Conservation (phyloP, 2,888 invertebrate species). For the Luperina nickerlii region DNA sequence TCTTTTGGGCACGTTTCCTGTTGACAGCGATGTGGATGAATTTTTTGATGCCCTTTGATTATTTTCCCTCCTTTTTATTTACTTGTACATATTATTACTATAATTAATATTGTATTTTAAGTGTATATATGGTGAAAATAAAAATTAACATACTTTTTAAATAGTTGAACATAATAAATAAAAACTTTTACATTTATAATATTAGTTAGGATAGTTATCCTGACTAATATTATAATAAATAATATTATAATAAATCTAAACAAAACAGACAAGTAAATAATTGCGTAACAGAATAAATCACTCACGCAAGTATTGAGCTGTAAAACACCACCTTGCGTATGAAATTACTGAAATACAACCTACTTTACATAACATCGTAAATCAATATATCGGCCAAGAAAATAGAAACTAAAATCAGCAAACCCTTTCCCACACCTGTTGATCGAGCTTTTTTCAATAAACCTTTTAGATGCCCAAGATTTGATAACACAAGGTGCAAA, state of each 20-base stretch:
- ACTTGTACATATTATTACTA: too few species aligned
- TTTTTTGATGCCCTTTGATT: too few species aligned
- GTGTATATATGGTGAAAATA: too few species aligned
- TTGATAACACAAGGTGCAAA: conserved; percentile 88
- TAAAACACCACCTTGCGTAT: conserved; percentile 43
- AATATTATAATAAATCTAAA: background rate
- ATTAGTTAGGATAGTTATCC: background rate
- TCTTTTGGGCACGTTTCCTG: too few species aligned
- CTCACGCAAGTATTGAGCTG: conserved; percentile 19
- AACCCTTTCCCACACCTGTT: conserved; percentile 79
- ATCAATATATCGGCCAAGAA: conserved; percentile 47
- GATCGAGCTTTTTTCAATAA: conserved; percentile 79
- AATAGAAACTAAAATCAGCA: conserved; percentile 66
- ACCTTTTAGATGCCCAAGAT: conserved; percentile 76
- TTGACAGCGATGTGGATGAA: too few species aligned
- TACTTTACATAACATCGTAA: conserved; percentile 48
- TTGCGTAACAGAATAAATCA: conserved; percentile 37
- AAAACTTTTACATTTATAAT: background rate
- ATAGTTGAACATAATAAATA: too few species aligned
- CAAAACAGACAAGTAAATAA: background rate
- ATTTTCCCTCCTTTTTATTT: too few species aligned
- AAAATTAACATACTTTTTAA: too few species aligned
- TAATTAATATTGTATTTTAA: too few species aligned
- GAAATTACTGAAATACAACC: conserved; percentile 28
- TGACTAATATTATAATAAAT: too few species aligned